Evolutionary conservation across 2,888 invertebrate species (phyloP).

Genomic region (Sphaerophoria taeniata): DNA sequence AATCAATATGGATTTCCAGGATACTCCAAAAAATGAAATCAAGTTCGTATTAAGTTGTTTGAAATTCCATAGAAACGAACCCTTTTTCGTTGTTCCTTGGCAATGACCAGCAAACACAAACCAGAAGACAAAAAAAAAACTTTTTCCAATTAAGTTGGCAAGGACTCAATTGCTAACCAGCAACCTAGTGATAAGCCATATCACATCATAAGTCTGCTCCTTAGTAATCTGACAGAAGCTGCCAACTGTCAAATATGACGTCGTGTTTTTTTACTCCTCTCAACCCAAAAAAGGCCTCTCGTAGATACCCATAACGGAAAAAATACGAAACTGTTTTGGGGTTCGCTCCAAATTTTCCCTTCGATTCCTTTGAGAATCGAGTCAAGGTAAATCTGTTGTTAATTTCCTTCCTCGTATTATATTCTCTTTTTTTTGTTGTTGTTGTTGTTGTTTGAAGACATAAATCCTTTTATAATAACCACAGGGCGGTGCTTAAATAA

Average conservation of each 20-base stretch:
- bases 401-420: conserved; percentile 53
- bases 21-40: conserved; percentile 20
- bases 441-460: conserved; percentile 31
- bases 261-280: conserved; percentile 14
- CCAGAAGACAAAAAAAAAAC: not conserved
- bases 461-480: conserved; percentile 73
- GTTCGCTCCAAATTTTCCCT: conserved; percentile 24
- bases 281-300: conserved; percentile 3
- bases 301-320: conserved; percentile 3
- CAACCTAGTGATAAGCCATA: conserved; percentile 8
- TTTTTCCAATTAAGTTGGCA: not conserved
- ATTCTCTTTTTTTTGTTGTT: conserved; percentile 30
- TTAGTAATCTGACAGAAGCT: conserved; percentile 39
- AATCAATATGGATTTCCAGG: conserved; percentile 56
- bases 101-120: not conserved
- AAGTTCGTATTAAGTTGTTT: conserved; percentile 36
- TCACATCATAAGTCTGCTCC: conserved; percentile 45
- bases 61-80: conserved; percentile 12
- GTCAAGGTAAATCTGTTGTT: conserved; percentile 73
- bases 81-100: no score
- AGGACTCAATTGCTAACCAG: not conserved
- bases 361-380: conserved; percentile 58
- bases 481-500: conserved; percentile 65
- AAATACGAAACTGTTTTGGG: conserved; percentile 28
- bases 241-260: conserved; percentile 20